A percentile compares a stretch with the other conserved stretches of the same genome.
These are phyloP conservation scores for Xiphorhynchus elegans DNA, from an alignment of 2,113 vertebrate genomes.

Conservation along the genomic window DNA sequence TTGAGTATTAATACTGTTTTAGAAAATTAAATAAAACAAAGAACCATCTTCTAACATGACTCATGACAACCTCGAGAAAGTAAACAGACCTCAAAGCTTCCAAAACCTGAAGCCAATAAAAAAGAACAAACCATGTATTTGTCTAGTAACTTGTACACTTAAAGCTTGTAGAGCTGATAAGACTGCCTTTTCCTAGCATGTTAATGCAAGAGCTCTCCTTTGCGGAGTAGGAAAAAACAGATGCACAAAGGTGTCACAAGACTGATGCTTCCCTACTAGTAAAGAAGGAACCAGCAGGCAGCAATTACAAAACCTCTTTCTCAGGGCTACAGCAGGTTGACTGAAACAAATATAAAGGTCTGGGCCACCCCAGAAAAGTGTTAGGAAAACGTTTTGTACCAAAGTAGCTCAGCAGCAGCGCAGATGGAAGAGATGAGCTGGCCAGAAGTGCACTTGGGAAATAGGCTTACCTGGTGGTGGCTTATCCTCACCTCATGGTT, in stretches of 20 bases:
- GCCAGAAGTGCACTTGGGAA: fast-evolving
- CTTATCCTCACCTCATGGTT: not conserved
- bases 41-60: not conserved
- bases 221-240: not conserved
- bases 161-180: not conserved
- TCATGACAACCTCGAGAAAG: not conserved
- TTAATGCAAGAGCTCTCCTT: not conserved
- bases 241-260: not conserved
- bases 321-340: not conserved
- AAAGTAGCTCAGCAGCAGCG: not conserved
- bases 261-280: fast-evolving
- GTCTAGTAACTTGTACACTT: not conserved
- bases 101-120: not conserved
- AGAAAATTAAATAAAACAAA: not conserved
- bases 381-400: not conserved
- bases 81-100: not conserved
- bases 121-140: not conserved
- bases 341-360: not conserved
- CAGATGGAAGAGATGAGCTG: fast-evolving
- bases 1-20: not conserved
- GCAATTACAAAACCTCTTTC: not conserved
- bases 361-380: not conserved
- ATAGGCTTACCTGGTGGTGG: not conserved
- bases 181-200: fast-evolving
- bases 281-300: not conserved